Evolutionary conservation across 2,888 invertebrate genomes (phyloP), one percentile per base, ranked within the genome.

Genomic region (Chrysina gloriosa): DNA sequence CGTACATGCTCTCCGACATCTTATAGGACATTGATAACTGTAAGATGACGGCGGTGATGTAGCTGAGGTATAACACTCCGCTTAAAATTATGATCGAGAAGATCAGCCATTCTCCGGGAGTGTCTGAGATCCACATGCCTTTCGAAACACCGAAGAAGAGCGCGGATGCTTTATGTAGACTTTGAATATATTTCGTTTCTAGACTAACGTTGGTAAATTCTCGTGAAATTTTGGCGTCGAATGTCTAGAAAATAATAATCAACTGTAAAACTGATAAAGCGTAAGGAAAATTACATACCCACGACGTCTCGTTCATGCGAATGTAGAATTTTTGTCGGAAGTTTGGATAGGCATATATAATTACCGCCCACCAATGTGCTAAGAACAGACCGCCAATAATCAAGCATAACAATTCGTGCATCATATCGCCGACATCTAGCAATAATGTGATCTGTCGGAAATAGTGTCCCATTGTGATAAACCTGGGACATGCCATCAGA

Each of bases 91-190:
- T 58, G 11, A 56, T 3, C 4, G 56, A 45, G 25, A 48, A 66
- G 3, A 58, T 21, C 9, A 66, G 11, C 42, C 54, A 56, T 56
- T 66, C 66, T 0, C 6, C 16, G 11, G 56, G 56, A 19, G 14
- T 11, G 1, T 31, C 31, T n/a, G 34, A 19, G 1, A 3, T 45
- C 66, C 66, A 66, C 66, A 66, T 66, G 23, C 66, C 66, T 9
- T 5, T 56, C 2, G 56, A 58, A 4, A 21, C 31, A 6, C 56
- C 56, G 7, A 66, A 58, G 29, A 66, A 47, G 16, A 56, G 29
- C 0, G 56, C 66, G n/a, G 31, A 45, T 2, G 56, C 66, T 47
- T 66, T 66, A 34, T 66, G 66, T 3, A 56, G 34, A 48, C 66
- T 34, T 39, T 56, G 47, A 1, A 66, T 14, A 34, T 66, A 66